These are phyloP conservation scores for Cheilosia soror DNA, from an alignment of 2,888 invertebrate species.

Conservation along the genomic window DNA sequence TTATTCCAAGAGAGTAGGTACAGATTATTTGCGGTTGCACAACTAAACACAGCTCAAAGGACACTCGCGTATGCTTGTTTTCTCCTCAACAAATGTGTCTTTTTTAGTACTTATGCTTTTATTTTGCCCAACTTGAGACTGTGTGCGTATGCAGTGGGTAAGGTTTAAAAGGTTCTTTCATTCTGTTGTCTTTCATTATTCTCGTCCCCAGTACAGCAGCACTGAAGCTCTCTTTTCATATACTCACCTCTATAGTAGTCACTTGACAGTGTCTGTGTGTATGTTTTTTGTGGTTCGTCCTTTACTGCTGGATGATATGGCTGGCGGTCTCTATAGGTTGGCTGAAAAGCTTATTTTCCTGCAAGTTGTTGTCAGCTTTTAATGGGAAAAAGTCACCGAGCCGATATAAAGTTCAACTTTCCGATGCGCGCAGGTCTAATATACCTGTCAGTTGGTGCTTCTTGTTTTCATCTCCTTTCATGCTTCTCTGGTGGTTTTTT, in stretches of 20 bases:
- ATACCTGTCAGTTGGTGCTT: slow-evolving; percentile 69
- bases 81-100: slow-evolving; percentile 5
- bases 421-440: slow-evolving; percentile 67
- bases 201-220: slow-evolving; percentile 15
- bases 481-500: slow-evolving; percentile 30
- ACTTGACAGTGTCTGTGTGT: slow-evolving; percentile 50
- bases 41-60: slow-evolving; percentile 62
- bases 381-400: slow-evolving; percentile 65
- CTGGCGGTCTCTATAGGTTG: slow-evolving; percentile 29
- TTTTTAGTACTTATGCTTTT: slow-evolving; percentile 22
- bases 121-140: slow-evolving; percentile 50
- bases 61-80: slow-evolving; percentile 48
- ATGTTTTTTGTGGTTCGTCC: slow-evolving; percentile 42
- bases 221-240: slow-evolving; percentile 50
- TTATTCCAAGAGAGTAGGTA: slow-evolving; percentile 67
- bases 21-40: slow-evolving; percentile 72
- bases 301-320: slow-evolving; percentile 50
- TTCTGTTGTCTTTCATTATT: slow-evolving; percentile 63
- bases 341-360: slow-evolving; percentile 59
- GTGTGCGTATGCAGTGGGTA: slow-evolving; percentile 53
- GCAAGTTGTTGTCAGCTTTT: slow-evolving; percentile 54
- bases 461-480: slow-evolving; percentile 56
- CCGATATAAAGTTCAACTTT: slow-evolving; percentile 73
- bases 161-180: slow-evolving; percentile 42
- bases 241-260: slow-evolving; percentile 41